Evolutionary conservation across 2,888 invertebrate genomes (phyloP).

Genomic region (Vesta saturnalis): DNA sequence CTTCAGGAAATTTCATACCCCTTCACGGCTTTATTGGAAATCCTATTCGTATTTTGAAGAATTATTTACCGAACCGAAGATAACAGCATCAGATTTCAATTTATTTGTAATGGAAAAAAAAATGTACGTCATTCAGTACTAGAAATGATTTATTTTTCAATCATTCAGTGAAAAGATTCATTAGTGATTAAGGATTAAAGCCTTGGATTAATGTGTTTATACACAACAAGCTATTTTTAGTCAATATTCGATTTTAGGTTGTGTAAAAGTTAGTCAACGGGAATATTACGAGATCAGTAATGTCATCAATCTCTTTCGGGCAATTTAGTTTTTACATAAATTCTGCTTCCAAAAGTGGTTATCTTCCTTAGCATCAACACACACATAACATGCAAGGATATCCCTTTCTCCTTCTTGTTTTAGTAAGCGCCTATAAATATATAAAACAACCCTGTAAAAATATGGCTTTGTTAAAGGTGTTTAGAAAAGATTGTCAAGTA

Average conservation of each 20-base stretch:
- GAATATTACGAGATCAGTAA: background rate
- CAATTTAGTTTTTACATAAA: background rate
- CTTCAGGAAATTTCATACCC: background rate
- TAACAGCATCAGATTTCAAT: conserved; percentile 13
- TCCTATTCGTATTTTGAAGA: conserved; percentile 6
- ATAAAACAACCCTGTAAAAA: too few species aligned
- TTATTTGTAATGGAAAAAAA: conserved; percentile 11
- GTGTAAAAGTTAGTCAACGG: background rate
- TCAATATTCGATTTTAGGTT: too few species aligned
- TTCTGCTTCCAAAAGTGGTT: too few species aligned
- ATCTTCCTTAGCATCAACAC: background rate
- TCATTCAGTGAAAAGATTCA: background rate
- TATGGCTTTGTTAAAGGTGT: too few species aligned
- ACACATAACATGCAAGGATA: too few species aligned
- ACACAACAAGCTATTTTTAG: too few species aligned
- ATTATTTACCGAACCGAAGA: conserved; percentile 9
- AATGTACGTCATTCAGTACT: background rate
- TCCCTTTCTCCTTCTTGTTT: background rate
- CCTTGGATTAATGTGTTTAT: background rate
- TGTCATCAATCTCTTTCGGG: background rate
- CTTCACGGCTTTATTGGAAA: conserved; percentile 4
- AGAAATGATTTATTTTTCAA: background rate
- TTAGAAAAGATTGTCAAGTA: too few species aligned
- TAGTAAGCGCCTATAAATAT: too few species aligned
- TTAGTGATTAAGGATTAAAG: background rate